A percentile compares a stretch with the other conserved stretches of the same genome.
These are phyloP conservation scores for Oryctes rhinoceros DNA, from an alignment of 1,140 invertebrate species.

Conservation along the genomic window DNA sequence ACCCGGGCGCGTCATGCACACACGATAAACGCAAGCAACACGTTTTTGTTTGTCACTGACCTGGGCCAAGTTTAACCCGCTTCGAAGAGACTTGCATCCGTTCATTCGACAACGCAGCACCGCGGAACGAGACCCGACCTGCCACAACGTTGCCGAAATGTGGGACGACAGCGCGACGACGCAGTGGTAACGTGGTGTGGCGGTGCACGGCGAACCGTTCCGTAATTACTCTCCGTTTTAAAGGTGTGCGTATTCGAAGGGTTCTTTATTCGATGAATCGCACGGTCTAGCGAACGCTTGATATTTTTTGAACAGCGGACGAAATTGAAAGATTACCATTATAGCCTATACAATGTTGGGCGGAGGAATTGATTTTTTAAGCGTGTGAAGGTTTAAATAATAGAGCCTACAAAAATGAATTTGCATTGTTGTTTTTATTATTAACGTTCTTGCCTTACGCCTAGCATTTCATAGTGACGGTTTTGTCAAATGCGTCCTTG, in stretches of 20 bases:
- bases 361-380: too few species aligned
- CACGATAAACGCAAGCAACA: not conserved
- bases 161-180: not conserved
- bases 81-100: constrained; percentile 1
- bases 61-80: constrained; percentile 6
- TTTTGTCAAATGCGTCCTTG: too few species aligned
- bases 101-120: not conserved
- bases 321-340: not conserved
- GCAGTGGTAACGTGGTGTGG: too few species aligned
- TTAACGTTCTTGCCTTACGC: too few species aligned
- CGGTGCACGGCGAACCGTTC: not conserved
- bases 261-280: constrained; percentile 1
- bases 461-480: too few species aligned
- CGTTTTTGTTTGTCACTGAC: constrained; percentile 18
- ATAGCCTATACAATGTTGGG: too few species aligned
- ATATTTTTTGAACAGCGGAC: not conserved
- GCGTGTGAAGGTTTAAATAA: too few species aligned
- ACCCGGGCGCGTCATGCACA: too few species aligned
- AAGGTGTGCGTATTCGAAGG: not conserved
- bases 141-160: constrained; percentile 8
- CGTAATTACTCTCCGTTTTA: not conserved
- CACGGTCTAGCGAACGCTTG: not conserved
- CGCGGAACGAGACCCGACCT: not conserved
- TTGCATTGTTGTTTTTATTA: too few species aligned
- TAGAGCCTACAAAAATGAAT: too few species aligned